Evolutionary conservation across 2,888 invertebrate genomes (phyloP).

Genomic region (Brachypalpus laphriformis): DNA sequence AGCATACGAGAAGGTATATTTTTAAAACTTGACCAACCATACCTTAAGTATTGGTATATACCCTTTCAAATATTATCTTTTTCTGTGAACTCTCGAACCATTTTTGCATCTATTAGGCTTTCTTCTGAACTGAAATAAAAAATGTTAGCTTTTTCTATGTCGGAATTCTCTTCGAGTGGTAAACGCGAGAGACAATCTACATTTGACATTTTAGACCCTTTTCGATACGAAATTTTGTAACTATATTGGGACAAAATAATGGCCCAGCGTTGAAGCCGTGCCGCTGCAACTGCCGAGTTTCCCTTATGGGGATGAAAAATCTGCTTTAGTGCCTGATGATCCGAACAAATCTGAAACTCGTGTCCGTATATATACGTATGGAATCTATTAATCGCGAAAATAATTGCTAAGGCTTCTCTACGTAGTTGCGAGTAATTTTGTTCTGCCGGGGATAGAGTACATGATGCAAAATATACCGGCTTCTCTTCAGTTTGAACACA

Average conservation of each 20-base stretch:
- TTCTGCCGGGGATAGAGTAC: slow-evolving; percentile 45
- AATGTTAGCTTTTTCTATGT: background rate
- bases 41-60: too few species aligned
- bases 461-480: slow-evolving; percentile 54
- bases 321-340: slow-evolving; percentile 37
- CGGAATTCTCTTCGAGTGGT: too few species aligned
- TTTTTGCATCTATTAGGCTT: background rate
- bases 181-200: too few species aligned
- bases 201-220: slow-evolving; percentile 8
- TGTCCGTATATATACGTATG: slow-evolving; percentile 80
- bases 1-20: background rate
- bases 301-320: slow-evolving; percentile 4
- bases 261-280: background rate
- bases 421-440: slow-evolving; percentile 76
- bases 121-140: background rate
- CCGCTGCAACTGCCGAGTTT: background rate
- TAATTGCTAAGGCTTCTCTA: slow-evolving; percentile 77
- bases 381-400: slow-evolving; percentile 80
- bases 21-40: too few species aligned
- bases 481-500: slow-evolving; percentile 52
- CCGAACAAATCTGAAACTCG: slow-evolving; percentile 52
- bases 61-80: too few species aligned
- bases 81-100: too few species aligned
- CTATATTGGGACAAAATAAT: too few species aligned
- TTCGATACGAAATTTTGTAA: background rate